Base-by-base conservation (phyloP, 2,888 invertebrate genomes). In the Tinea pellionella region DNA sequence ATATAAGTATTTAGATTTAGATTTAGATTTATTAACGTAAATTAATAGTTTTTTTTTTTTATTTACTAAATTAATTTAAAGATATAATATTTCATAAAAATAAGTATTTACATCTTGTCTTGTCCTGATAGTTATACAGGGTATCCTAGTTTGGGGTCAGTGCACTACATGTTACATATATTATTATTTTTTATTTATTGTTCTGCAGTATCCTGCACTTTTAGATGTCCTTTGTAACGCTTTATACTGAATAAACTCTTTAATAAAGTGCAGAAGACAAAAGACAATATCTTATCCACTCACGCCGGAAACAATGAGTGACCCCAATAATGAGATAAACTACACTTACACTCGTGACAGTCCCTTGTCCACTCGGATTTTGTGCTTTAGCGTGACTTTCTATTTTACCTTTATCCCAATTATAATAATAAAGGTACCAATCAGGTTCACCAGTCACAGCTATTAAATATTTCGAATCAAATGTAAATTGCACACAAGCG, bases 401-500 rank as follows among this genome's bases (percentile, higher is more conserved):
- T 32, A 95, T 89, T 12, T 53, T 53, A 11, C 93, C 93, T 72
- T 92, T 94, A 67, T 95, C 94, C 92, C 94, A 91, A 72, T 93
- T 92, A 87, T 95, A 94, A 79, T 93, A 91, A 70, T 95, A 89
- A 80, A 95, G 85, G 66, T 89, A 91, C 92, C 93, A 93, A 74
- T 96, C 96, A 0, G 96, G 96, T 63, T 92, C 92, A 1, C 94
- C 94, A 0, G 94, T 94, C 30, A 97, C 90, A 0, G 93, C 91
- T 0, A 93, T 91, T 11, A 98, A 74, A 64, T 92, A 92, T 72
- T 94, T 94, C 1, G 93, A 94, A 74, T 97, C 97, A 63, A 88
- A 91, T 0, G 95, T 93, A 69, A 98, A 96, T 29, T 91, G 90
- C 0, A 95, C 80, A 61, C 92, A 91, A 11, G 91, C 91, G 70